Base-by-base conservation (phyloP, 2,113 vertebrate genomes). In the Calidris pygmaea region DNA sequence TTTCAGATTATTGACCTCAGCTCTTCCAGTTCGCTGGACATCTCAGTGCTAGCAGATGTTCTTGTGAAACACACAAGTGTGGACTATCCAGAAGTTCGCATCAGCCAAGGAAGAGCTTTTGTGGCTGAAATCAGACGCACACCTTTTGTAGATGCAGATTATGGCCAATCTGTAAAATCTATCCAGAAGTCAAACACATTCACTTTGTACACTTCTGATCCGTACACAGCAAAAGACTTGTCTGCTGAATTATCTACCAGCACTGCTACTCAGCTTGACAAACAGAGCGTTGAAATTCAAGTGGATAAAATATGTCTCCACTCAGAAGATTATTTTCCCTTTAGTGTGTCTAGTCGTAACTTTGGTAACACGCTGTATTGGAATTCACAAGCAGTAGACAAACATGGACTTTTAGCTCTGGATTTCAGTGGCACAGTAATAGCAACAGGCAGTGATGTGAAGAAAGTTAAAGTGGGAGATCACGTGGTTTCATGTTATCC, bases 1-100 rank as follows among this genome's bases (percentile, higher is more conserved):
- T 99, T 99, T 97, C 99, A 99, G 91, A 78, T 98, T 34, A 98
- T 99, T 90, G 98, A 99, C 86, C 97, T 99, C 59, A 96, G 96
- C 37, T 98, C 98, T 90, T 95, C 96, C 48, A 98, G 96, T 65
- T 93, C 91, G 72, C 90, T 98, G 91, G 98, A 99, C 85, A 96
- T 99, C 79, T 92, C 97, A 60, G 96, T 80, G 10, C 92, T 99
- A 72, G 98, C 94, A 91, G 91, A 96, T 32, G 97, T 98, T 37
- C 96, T 99, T 58, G 94, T 95, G 70, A 97, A 97, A 47, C 96
- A 92, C 95, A 97, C 97, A 59, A 96, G 93, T 47, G 60, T 76
- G 56, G 87, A 98, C 18, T 98, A 98, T 47, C 98, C 98, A 87
- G 99, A 99, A 88, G 91, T 99, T 39, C 96, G 93, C 56, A 98